Conservation (phyloP, 2,888 invertebrate species). For the Cynaeus angustus region DNA sequence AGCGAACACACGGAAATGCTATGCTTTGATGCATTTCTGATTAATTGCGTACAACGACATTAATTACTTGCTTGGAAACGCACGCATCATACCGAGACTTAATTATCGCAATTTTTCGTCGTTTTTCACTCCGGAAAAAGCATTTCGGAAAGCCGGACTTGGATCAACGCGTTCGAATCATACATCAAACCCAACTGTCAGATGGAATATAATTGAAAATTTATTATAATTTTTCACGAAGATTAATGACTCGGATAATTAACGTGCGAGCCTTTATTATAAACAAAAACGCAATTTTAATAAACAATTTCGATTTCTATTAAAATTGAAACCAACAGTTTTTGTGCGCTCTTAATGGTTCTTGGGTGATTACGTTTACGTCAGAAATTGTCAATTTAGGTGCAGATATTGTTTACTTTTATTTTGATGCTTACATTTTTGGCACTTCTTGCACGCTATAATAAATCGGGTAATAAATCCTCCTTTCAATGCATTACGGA, state of each 20-base stretch:
- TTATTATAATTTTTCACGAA: conserved; percentile 50
- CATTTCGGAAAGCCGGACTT: conserved; percentile 19
- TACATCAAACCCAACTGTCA: conserved; percentile 45
- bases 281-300: conserved; percentile 45
- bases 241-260: conserved; percentile 51
- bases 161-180: conserved; percentile 28
- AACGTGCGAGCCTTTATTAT: conserved; percentile 48
- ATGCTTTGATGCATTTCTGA: conserved; percentile 42
- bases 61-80: conserved; percentile 37
- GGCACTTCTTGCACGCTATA: conserved; percentile 41
- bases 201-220: conserved; percentile 49
- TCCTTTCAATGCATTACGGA: conserved; percentile 42
- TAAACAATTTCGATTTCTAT: conserved; percentile 48
- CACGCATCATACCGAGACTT: conserved; percentile 19
- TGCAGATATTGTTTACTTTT: neutral
- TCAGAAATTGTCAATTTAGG: neutral
- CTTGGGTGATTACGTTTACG: neutral
- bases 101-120: conserved; percentile 18
- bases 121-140: conserved; percentile 20
- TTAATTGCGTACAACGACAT: conserved; percentile 42
- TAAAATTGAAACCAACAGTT: conserved; percentile 41
- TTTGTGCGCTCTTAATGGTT: conserved; percentile 4
- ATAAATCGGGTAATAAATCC: conserved; percentile 45
- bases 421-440: conserved; percentile 31
- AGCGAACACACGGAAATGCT: conserved; percentile 34